Percentiles rank a stretch among this genome's conserved stretches.
Conservation (phyloP, 2,113 vertebrate species). For the Tragelaphus strepsiceros region DNA sequence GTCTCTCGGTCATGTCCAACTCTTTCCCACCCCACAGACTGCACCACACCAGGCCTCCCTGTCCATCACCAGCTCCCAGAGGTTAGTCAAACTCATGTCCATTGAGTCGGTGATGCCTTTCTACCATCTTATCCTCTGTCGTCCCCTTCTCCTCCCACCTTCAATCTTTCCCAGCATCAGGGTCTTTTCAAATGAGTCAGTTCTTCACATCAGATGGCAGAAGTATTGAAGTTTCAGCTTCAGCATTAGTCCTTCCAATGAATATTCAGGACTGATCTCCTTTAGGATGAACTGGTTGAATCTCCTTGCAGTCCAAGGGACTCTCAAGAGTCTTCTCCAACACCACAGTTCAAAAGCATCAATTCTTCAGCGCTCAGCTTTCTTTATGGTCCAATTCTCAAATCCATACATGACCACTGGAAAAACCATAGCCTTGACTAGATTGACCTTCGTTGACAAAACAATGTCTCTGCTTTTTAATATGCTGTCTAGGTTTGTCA, state of each 20-base stretch:
- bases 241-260: not conserved
- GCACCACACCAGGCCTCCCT: not conserved
- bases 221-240: not conserved
- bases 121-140: not conserved
- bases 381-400: not conserved
- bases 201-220: not conserved
- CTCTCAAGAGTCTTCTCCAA: not conserved
- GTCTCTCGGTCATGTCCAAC: fast-evolving
- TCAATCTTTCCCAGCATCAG: not conserved
- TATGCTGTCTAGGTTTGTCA: not conserved
- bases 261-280: not conserved
- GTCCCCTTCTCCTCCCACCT: not conserved
- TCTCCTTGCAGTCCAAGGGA: not conserved
- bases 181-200: not conserved
- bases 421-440: not conserved
- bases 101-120: not conserved
- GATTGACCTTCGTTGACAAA: fast-evolving
- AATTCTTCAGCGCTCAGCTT: fast-evolving
- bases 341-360: not conserved
- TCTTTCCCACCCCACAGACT: fast-evolving
- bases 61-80: not conserved
- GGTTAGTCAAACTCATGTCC: not conserved
- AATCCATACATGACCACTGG: not conserved
- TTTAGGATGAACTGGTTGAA: not conserved
- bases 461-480: not conserved